Conservation (phyloP, 2,888 invertebrate genomes). For the Chymomyza fuscimana region DNA sequence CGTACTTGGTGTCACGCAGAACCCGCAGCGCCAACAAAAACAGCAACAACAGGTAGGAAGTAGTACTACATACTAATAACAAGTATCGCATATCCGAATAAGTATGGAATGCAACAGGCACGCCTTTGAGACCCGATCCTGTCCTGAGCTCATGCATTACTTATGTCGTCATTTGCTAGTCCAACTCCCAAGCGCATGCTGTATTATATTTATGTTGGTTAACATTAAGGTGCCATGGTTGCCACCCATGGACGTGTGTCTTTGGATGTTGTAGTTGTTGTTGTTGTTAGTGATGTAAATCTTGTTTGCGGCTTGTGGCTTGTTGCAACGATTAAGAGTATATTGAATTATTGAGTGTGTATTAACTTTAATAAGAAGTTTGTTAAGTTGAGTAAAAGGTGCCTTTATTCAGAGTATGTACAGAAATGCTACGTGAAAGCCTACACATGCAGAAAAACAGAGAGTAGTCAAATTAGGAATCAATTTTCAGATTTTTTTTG, state of each 20-base stretch:
- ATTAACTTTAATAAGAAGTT: background rate
- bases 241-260: background rate
- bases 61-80: background rate
- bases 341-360: background rate
- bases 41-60: background rate
- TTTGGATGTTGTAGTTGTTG: background rate
- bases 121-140: background rate
- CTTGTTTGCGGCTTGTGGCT: background rate
- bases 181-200: background rate
- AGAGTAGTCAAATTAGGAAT: too few relatives aligned
- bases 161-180: constrained; percentile 51
- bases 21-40: constrained; percentile 25
- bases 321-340: background rate
- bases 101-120: constrained; percentile 48
- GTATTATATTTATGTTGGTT: background rate
- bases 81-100: background rate
- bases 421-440: too few relatives aligned
- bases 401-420: too few relatives aligned
- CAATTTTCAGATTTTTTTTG: too few relatives aligned
- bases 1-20: constrained; percentile 57
- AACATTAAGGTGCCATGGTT: background rate
- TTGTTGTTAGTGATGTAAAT: background rate
- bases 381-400: background rate
- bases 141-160: constrained; percentile 60
- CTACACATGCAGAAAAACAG: too few relatives aligned